Evolutionary conservation across 2,888 invertebrate species (phyloP), one percentile per base, ranked within the genome.

Genomic region (Lasioglossum zephyrum): DNA sequence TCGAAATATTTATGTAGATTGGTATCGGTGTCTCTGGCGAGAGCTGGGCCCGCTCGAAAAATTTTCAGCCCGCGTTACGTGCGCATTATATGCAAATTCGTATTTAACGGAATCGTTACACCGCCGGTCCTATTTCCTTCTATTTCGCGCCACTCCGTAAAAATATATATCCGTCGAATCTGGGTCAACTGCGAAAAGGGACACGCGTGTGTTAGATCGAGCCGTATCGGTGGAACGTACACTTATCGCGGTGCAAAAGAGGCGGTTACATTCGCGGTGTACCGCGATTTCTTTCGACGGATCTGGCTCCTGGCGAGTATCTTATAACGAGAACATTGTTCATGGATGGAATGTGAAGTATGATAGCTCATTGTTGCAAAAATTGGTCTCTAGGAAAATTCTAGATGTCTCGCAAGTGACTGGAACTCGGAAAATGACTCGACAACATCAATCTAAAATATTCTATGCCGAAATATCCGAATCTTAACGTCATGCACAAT

Each of bases 211-310:
- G n/a, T 60, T 63, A 47, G 73, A 47, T 44, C 73, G 63, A 73
- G 76, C 70, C 22, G 74, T 81, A 49, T 60, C 41, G 74, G 63
- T 73, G 31, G 74, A 77, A 63, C 80, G 73, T 82, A 69, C 72
- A 26, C 70, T 79, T 86, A 47, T 49, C 44, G 75, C 66, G 39
- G 78, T 8, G 72, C 72, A 80, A 87, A 88, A 83, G 77, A 77
- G 47, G 77, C 41, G 74, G 13, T n/a, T 44, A 70, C 77, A 77
- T 31, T 31, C 31, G 31, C 31, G 31, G 11, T 57, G n/a, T n/a
- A 85, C 88, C 82, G 87, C 82, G 80, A 87, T 91, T 92, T 91
- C 90, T 92, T 92, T 89, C 89, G 88, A 9, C 88, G 89, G 80
- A 88, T 80, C 74, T 84, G 76, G 85, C 80, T 80, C 75, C 83